Percentiles rank a stretch among this genome's conserved stretches.
These are phyloP conservation scores for Myotis planiceps DNA, from an alignment of 2,797 vertebrate genomes.

Conservation along the genomic window DNA sequence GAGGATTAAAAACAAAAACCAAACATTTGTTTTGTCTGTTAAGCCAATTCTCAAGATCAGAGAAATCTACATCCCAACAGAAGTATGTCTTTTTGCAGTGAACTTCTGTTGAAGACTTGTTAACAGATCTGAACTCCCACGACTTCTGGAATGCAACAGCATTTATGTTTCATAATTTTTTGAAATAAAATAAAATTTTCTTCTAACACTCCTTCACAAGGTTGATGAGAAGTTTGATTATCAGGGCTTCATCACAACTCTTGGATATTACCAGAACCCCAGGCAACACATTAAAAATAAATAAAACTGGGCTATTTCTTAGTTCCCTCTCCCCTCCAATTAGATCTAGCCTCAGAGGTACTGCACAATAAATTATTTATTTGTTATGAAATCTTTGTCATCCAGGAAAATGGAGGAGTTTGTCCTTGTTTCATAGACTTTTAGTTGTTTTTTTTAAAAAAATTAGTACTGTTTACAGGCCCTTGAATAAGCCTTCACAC, in stretches of 20 bases:
- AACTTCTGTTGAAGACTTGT: neutral
- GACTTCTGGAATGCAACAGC: neutral
- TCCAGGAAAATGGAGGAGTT: neutral
- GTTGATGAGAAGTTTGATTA: neutral
- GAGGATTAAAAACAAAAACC: neutral
- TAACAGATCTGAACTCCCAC: neutral
- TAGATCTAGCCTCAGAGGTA: neutral
- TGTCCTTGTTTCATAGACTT: neutral
- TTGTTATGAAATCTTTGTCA: neutral
- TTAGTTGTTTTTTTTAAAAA: neutral
- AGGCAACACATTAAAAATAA: neutral
- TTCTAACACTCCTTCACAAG: neutral
- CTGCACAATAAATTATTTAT: neutral
- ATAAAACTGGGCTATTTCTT: neutral
- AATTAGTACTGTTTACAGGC: neutral
- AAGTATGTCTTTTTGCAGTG: neutral
- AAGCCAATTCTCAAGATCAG: neutral
- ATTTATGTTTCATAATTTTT: slow-evolving; percentile 29
- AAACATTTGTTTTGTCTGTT: neutral
- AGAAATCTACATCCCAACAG: neutral
- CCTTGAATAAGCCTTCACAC: neutral
- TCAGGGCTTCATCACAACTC: neutral
- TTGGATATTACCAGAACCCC: neutral
- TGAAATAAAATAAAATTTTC: neutral
- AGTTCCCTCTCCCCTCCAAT: neutral